Percentiles rank a stretch among this genome's conserved stretches.
Conservation (phyloP, 2,797 vertebrate species). For the Ceyx erithaca region DNA sequence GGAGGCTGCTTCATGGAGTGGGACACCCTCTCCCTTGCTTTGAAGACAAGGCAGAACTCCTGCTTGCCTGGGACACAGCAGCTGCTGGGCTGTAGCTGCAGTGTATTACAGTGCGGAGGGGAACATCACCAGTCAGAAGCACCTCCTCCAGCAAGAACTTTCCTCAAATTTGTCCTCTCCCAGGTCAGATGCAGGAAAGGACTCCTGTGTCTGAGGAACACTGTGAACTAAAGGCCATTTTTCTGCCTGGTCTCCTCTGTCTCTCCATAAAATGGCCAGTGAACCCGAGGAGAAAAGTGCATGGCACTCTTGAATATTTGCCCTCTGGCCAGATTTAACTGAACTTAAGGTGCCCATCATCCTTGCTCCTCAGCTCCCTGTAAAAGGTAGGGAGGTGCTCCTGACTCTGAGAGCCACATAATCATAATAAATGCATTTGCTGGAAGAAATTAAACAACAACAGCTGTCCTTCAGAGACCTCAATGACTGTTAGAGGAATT, state of each 20-base stretch:
- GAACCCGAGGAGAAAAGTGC: not conserved
- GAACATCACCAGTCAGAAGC: not conserved
- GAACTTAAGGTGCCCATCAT: not conserved
- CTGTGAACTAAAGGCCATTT: not conserved
- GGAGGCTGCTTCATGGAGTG: not conserved
- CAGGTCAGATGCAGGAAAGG: not conserved
- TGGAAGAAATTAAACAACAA: slow-evolving; percentile 37
- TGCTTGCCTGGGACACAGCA: rapidly evolving
- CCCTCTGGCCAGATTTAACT: not conserved
- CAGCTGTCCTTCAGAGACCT: slow-evolving; percentile 36
- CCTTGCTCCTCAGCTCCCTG: not conserved
- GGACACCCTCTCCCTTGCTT: not conserved
- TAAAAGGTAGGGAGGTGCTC: not conserved
- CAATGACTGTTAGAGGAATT: slow-evolving; percentile 26
- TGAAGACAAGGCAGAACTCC: not conserved
- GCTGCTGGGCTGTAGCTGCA: not conserved
- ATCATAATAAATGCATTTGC: slow-evolving; percentile 40
- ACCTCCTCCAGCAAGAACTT: not conserved
- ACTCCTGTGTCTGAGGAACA: rapidly evolving
- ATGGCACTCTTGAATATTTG: not conserved
- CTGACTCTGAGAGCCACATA: not conserved
- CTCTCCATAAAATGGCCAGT: not conserved
- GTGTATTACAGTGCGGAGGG: rapidly evolving
- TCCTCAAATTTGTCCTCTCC: not conserved
- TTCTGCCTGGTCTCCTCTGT: not conserved